Evolutionary conservation across 1,140 invertebrate genomes (phyloP).

Genomic region (Theocolax elegans): DNA sequence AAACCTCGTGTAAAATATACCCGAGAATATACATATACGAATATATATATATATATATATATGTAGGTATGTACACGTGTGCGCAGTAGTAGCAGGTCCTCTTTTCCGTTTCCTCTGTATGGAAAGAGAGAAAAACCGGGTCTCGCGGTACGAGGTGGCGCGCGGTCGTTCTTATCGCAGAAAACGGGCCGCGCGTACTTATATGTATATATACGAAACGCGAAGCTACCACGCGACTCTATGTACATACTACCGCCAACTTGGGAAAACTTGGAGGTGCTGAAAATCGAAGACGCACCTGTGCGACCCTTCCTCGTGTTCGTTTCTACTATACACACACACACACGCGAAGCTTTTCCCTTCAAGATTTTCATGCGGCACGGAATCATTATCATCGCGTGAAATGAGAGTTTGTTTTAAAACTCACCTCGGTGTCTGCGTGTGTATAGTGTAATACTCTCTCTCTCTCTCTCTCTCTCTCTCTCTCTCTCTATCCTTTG

Average conservation of each 20-base stretch:
- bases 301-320: too few relatives aligned
- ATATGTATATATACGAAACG: conserved; percentile 10
- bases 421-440: conserved; percentile 8
- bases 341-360: conserved; percentile 14
- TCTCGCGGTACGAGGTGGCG: neutral
- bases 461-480: neutral
- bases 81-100: too few relatives aligned
- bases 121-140: conserved; percentile 14
- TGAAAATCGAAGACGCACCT: conserved; percentile 23
- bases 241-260: too few relatives aligned
- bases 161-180: neutral
- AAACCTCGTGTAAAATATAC: too few relatives aligned
- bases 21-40: too few relatives aligned
- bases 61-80: too few relatives aligned
- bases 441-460: neutral
- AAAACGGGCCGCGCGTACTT: too few relatives aligned
- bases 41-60: too few relatives aligned
- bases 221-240: conserved; percentile 23
- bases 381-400: conserved; percentile 44
- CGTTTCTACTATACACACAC: neutral
- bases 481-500: neutral
- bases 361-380: conserved; percentile 39
- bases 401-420: conserved; percentile 43
- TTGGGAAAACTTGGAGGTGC: conserved; percentile 35
- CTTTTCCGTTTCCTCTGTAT: too few relatives aligned